Base-by-base conservation (phyloP, 2,113 vertebrate genomes). In the Piaya cayana region DNA sequence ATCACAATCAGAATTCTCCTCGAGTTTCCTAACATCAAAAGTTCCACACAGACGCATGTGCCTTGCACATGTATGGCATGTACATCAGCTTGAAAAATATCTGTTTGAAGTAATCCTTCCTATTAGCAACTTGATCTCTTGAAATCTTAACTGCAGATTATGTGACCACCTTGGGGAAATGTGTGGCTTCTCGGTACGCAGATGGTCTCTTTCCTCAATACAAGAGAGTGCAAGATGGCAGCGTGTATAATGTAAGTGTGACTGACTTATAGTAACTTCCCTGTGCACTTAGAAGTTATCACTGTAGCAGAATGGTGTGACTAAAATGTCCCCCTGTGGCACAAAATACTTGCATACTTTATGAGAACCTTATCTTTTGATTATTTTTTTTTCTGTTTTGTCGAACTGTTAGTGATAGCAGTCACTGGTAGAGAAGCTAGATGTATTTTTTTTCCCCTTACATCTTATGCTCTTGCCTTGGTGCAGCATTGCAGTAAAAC, bases 131-230 rank as follows among this genome's bases (percentile, higher is more conserved):
- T 83, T 55, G 23, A 65, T 39, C 15, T 23, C 94, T 95, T 96
- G 85, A 75, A 81, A 94, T 89, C 45, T 85, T 95, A 90, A 74
- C 93, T 93, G 18, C 95, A 98, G 98, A 98, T 93, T 98, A 98
- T 87, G 97, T 98, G 71, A 75, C 91, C 62, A 94, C 97, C 49
- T 93, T 99, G 95, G 95, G 98, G 76, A 98, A 97, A 96, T 82
- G 49, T 30, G 98, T 99, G 90, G 97, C 98, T 91, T 98, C 98
- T 83, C 98, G 97, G 8, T 99, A 98, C 39, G 98, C 97, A 8
- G 94, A 97, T 27, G 98, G 98, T 32, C 88, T 98, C 26, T 99
- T 98, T 80, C 97, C 89, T 70, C 98, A 94, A 9, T 96, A 97
- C 87, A 65, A n/a, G 75, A 94, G 50, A 78, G 77, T 65, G 5